Evolutionary conservation across 2,797 vertebrate genomes (phyloP).

Genomic region (Microhierax caerulescens): DNA sequence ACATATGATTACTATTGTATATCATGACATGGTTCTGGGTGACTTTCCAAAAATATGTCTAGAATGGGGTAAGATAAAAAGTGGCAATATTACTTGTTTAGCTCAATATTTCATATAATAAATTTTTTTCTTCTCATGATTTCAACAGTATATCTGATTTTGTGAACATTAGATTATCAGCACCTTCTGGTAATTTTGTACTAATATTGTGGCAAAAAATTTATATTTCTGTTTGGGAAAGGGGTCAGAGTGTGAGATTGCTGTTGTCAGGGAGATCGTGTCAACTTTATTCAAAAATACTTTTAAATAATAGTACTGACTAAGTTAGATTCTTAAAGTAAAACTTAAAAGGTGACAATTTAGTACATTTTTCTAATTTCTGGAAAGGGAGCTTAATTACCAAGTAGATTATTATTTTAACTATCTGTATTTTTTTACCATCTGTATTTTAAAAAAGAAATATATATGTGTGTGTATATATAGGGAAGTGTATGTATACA

Average conservation of each 20-base stretch:
- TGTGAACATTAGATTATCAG: neutral
- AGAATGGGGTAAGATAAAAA: neutral
- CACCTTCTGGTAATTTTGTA: neutral
- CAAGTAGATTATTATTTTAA: neutral
- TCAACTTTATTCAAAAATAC: neutral
- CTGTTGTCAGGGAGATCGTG: neutral
- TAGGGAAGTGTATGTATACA: neutral
- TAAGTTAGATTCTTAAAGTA: neutral
- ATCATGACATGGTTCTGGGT: neutral
- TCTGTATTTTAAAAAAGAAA: neutral
- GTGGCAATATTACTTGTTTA: neutral
- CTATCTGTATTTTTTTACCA: neutral
- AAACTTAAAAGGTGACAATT: neutral
- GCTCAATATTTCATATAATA: neutral
- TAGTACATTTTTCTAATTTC: neutral
- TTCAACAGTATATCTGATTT: neutral
- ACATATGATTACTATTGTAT: neutral
- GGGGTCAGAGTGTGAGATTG: neutral
- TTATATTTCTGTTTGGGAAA: neutral
- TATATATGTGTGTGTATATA: neutral
- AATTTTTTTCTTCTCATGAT: neutral
- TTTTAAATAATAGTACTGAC: neutral
- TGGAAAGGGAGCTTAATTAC: neutral
- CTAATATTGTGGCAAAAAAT: neutral
- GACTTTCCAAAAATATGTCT: neutral